Base-by-base conservation (phyloP, 2,113 vertebrate species). In the Oplegnathus fasciatus region DNA sequence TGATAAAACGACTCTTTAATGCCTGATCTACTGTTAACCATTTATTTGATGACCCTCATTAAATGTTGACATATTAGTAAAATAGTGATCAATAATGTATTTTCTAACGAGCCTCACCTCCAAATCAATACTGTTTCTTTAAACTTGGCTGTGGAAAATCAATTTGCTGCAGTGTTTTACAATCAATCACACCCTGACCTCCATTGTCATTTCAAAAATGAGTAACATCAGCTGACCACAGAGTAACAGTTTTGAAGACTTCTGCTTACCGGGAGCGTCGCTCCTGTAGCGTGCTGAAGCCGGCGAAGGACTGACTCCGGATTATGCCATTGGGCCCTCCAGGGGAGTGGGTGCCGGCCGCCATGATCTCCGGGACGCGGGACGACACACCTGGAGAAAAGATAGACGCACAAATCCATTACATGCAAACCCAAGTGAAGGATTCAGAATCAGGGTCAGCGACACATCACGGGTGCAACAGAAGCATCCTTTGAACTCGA, bases 311-410 rank as follows among this genome's bases (percentile, higher is more conserved):
- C 94, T 99, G 98, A 87, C 98, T 99, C 84, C 98, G 95, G 86
- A 99, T 99, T 92, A 99, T 99, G 60, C 98, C 98, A 89, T 98
- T 98, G 93, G 98, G 98, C 40, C 98, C 98, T 64, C 98, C 98
- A 0, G 98, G 98, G 14, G 98, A 98, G 92, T 98, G 97, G 69
- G 97, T 96, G 87, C 97, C 97, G 24, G 98, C 96, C 83, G 98
- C 96, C 98, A 99, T 99, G 96, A 97, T 98, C 94, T 98, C 97
- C 0, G 98, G 97, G 69, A 96, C 93, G 72, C 95, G 95, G 65
- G 97, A 96, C 32, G 97, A 97, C 93, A 97, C 95, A 95, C 97
- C 98, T 99, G 95, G 11, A 54, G 60, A 87, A 91, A 0, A 93
- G 67, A 61, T 62, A 90, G 24, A 55, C 5, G 66, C 0, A 75